Conservation (phyloP, 2,888 invertebrate species). For the Drosophila ustulata region DNA sequence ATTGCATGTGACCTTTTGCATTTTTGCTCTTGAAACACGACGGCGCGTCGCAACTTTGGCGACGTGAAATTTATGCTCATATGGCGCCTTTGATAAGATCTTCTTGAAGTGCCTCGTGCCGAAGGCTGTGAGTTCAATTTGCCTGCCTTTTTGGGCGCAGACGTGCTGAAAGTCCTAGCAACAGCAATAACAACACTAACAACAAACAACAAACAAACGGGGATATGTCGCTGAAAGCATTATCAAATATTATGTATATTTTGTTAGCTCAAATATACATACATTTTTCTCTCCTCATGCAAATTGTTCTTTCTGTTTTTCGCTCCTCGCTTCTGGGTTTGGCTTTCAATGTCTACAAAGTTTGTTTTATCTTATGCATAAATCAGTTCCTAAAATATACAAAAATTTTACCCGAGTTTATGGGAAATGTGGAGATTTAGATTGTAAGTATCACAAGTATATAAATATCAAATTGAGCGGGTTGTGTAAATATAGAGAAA, state of each 20-base stretch:
- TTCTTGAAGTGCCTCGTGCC: slow-evolving; percentile 49
- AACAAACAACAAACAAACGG: slow-evolving; percentile 38
- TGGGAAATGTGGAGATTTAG: slow-evolving; percentile 13
- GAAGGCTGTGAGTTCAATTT: slow-evolving; percentile 52
- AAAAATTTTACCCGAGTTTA: slow-evolving; percentile 36
- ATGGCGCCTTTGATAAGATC: slow-evolving; percentile 78
- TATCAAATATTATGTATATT: slow-evolving; percentile 81
- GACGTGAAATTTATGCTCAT: slow-evolving; percentile 73
- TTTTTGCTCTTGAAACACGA: slow-evolving; percentile 20
- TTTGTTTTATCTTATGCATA: slow-evolving; percentile 78
- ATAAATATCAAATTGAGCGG: neutral
- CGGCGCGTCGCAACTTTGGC: slow-evolving; percentile 25
- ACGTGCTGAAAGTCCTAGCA: slow-evolving; percentile 67
- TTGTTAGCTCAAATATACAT: slow-evolving; percentile 70
- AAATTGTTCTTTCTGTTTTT: slow-evolving; percentile 49
- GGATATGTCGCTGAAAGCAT: slow-evolving; percentile 78
- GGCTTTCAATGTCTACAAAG: slow-evolving; percentile 74
- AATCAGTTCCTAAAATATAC: slow-evolving; percentile 73
- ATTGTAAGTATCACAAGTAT: slow-evolving; percentile 12
- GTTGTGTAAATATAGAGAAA: slow-evolving; percentile 15
- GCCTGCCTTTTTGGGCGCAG: slow-evolving; percentile 48
- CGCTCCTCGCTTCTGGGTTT: slow-evolving; percentile 12
- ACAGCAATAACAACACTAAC: slow-evolving; percentile 31
- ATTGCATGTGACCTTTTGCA: slow-evolving; percentile 68
- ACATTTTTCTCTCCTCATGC: slow-evolving; percentile 38